Percentiles rank a stretch among this genome's conserved stretches.
Evolutionary conservation across 2,797 vertebrate species (phyloP).

Genomic region (Miichthys miiuy): DNA sequence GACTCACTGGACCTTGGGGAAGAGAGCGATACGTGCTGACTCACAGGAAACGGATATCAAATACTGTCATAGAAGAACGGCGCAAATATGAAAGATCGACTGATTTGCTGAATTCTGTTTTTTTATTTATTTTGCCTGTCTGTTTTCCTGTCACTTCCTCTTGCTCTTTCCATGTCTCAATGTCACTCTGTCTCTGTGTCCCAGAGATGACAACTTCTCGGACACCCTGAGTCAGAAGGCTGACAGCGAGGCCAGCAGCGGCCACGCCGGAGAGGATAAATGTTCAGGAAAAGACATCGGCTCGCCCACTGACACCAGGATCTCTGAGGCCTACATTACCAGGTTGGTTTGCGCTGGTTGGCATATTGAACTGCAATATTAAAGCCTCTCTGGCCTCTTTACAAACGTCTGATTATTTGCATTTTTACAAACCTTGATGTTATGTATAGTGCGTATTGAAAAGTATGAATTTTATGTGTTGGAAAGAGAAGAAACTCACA

Average conservation of each 20-base stretch:
- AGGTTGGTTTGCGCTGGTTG: slow-evolving; percentile 80
- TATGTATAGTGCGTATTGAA: not conserved
- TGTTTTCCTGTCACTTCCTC: slow-evolving; percentile 43
- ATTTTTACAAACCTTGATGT: not conserved
- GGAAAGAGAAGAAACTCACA: not conserved
- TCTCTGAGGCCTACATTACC: slow-evolving; percentile 90
- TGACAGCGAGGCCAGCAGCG: slow-evolving; percentile 97
- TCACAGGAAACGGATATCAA: slow-evolving; percentile 61
- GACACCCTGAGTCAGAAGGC: slow-evolving; percentile 98
- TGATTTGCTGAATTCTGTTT: slow-evolving; percentile 50
- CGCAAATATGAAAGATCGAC: slow-evolving; percentile 49
- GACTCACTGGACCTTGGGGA: slow-evolving; percentile 51
- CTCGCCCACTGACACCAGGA: slow-evolving; percentile 91
- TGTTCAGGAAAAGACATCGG: slow-evolving; percentile 92
- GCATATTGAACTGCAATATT: not conserved
- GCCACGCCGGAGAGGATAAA: slow-evolving; percentile 93
- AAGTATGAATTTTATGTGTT: not conserved
- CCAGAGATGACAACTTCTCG: slow-evolving; percentile 97
- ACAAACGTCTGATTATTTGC: not conserved
- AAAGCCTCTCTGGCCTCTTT: not conserved
- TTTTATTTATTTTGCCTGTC: not conserved
- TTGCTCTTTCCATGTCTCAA: slow-evolving; percentile 43
- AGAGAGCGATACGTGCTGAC: slow-evolving; percentile 62
- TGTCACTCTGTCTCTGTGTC: slow-evolving; percentile 55
- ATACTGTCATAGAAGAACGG: slow-evolving; percentile 52